Evolutionary conservation across 2,888 invertebrate species (phyloP), one percentile per base, ranked within the genome.

Genomic region (Protodeltote pygarga): DNA sequence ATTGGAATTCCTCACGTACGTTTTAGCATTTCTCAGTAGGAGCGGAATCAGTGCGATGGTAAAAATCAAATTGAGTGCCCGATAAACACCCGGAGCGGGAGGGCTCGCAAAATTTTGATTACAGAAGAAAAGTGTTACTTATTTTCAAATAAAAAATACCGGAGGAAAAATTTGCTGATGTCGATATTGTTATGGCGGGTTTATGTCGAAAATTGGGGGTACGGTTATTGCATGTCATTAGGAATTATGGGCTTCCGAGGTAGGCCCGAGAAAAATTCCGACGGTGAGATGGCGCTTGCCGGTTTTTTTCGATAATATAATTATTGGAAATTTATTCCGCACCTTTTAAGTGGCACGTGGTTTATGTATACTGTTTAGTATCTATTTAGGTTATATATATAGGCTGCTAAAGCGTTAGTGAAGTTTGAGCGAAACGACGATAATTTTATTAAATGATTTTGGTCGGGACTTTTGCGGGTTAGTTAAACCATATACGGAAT

Each of bases 191-290:
- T 92, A 92, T 90, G 89, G 88, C 83, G 89, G 92, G 90, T 92
- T 92, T 92, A 92, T 83, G 90, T 89, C 75, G 86, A 86, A 91
- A 91, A 92, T 91, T 92, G 91, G 90, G 90, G 92, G 91, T 89
- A 90, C 90, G 87, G 86, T 92, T 92, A 92, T 92, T 92, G 91
- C 91, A 92, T 91, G 91, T 92, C 92, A 92, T 92, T 92, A 92
- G 92, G 90, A 92, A 91, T 92, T 92, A 92, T 91, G 92, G 89
- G 90, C 90, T 90, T 85, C 81, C 77, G 83, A 84, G 86, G 87
- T 82, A 79, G 79, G 70, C 63, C 46, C 64, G 82, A 82, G 82
- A 81, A 79, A 85, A 89, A 89, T 79, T 87, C 76, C 65, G 75
- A 73, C 73, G 81, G 78, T 80, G 84, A 83, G 85, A 76, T 75